Evolutionary conservation across 2,888 invertebrate species (phyloP).

Genomic region (Thecocarcelia acutangulata): DNA sequence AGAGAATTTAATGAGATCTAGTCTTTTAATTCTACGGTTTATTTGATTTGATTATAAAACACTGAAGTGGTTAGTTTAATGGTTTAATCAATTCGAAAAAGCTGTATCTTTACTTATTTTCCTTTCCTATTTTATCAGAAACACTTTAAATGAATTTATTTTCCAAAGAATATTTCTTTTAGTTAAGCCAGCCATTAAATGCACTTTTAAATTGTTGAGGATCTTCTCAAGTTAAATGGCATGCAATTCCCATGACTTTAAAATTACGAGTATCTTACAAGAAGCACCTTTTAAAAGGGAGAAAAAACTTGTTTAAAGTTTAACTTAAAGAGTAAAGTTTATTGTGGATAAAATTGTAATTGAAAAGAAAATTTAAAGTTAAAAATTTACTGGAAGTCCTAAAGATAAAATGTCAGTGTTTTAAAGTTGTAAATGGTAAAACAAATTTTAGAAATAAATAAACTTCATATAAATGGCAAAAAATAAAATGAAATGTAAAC

Average conservation of each 20-base stretch:
- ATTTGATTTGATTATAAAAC: neutral
- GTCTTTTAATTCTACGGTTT: no score
- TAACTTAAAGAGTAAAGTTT: conserved; percentile 50
- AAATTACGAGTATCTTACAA: conserved; percentile 15
- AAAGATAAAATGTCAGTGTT: neutral
- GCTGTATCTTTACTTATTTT: neutral
- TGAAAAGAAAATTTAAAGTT: conserved; percentile 20
- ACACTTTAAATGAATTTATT: conserved; percentile 16
- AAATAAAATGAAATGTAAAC: neutral
- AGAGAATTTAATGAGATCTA: no score
- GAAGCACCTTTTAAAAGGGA: conserved; percentile 16
- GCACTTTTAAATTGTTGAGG: conserved; percentile 35
- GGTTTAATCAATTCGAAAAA: conserved; percentile 22
- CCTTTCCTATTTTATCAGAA: neutral
- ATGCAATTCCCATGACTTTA: conserved; percentile 49
- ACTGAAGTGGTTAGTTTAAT: conserved; percentile 13
- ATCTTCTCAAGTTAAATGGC: conserved; percentile 49
- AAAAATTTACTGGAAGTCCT: neutral
- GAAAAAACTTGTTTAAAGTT: conserved; percentile 27
- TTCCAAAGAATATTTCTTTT: conserved; percentile 11
- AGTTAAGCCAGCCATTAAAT: conserved; percentile 34
- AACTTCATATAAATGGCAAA: neutral
- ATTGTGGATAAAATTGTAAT: conserved; percentile 25
- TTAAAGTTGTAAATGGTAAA: neutral
- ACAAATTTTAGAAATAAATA: neutral